A percentile compares a stretch with the other conserved stretches of the same genome.
phyloP scores from a whole-genome alignment of 64 coral and sea anemone genomes.

The Exaiptasia diaphana region DNA sequence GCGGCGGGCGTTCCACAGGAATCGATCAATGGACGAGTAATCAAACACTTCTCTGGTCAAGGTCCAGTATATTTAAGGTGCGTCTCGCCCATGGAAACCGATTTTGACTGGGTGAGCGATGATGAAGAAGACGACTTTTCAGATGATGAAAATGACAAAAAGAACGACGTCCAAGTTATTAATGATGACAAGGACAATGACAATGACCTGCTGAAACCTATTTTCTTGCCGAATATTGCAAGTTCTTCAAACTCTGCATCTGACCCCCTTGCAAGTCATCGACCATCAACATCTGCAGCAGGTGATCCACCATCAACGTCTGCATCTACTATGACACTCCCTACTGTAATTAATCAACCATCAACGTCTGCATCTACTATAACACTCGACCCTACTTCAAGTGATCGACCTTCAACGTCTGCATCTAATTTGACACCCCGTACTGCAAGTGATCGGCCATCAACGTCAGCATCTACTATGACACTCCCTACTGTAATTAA shows the following conservation, averaged over 20 bases:
- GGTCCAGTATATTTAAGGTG: constrained; percentile 46
- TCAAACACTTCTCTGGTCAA: constrained; percentile 59
- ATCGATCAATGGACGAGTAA: neutral
- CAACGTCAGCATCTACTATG: neutral
- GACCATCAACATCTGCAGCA: neutral
- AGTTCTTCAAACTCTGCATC: neutral
- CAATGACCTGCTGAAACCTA: neutral
- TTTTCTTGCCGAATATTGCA: no score
- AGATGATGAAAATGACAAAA: neutral
- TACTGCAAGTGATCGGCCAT: no score
- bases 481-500: no score
- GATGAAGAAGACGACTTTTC: constrained; percentile 18
- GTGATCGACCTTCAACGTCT: neutral
- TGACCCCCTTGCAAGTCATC: neutral
- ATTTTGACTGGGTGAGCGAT: constrained; percentile 31
- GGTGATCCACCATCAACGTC: neutral
- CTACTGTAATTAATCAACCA: no score
- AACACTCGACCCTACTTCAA: neutral
- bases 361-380: neutral
- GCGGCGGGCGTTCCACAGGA: neutral
- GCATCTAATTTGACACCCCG: neutral
- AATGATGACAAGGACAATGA: neutral
- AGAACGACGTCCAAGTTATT: neutral
- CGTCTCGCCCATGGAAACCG: constrained; percentile 13
- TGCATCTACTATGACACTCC: neutral